phyloP scores from a whole-genome alignment of 1,140 invertebrate species.

The Vanessa tameamea region DNA sequence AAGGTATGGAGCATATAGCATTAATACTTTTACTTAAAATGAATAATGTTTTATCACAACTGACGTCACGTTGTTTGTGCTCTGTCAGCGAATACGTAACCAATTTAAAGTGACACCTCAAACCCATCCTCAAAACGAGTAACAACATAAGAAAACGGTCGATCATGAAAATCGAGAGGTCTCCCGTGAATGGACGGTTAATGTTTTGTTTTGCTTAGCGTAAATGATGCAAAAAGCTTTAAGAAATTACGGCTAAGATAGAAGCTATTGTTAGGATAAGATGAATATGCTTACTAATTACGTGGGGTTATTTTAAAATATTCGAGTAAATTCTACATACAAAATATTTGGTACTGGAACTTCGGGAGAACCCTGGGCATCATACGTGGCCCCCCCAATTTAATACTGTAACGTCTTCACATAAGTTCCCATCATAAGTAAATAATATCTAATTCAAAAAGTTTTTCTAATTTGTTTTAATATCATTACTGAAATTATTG shows the following conservation, averaged over 20 bases:
- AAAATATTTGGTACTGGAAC: no score
- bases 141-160: conserved; percentile 31
- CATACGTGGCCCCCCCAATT: no score
- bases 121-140: conserved; percentile 4
- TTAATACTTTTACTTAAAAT: conserved; percentile 17
- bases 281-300: conserved; percentile 18
- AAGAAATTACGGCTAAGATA: conserved; percentile 55
- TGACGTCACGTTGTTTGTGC: conserved; percentile 32
- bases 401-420: no score
- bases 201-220: conserved; percentile 53
- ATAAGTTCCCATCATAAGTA: no score
- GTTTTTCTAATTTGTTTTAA: no score
- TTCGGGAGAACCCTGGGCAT: no score
- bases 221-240: conserved; percentile 66
- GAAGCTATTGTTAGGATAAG: conserved; percentile 27
- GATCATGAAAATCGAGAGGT: conserved; percentile 37
- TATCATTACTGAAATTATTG: no score
- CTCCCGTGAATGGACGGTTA: conserved; percentile 23
- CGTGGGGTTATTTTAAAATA: background rate
- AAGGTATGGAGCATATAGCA: no score
- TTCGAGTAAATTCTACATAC: no score
- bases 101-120: conserved; percentile 27
- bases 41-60: conserved; percentile 16
- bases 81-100: conserved; percentile 27
- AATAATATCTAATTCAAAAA: no score